Evolutionary conservation across 2,113 vertebrate genomes (phyloP).

Genomic region (Gasterosteus nipponicus): DNA sequence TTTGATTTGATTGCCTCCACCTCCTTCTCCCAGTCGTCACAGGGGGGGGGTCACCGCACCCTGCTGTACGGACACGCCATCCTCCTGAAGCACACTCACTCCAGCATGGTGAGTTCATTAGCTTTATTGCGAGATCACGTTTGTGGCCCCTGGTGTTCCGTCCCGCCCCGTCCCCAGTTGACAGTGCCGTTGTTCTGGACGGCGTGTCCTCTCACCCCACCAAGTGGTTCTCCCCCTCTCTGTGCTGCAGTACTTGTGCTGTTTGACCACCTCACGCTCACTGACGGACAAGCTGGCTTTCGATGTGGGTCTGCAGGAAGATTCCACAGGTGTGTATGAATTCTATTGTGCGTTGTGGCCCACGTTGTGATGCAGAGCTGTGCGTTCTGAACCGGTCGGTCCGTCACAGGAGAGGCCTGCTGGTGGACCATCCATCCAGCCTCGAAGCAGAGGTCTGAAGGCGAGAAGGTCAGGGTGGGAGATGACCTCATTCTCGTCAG

Average conservation of each 20-base stretch:
- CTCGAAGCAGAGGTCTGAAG: slow-evolving; percentile 93
- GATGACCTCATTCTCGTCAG: slow-evolving; percentile 95
- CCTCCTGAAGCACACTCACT: slow-evolving; percentile 90
- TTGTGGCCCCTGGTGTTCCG: background rate
- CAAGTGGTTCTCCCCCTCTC: slow-evolving; percentile 15
- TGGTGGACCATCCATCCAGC: slow-evolving; percentile 96
- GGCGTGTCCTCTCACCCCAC: background rate
- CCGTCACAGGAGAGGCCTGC: slow-evolving; percentile 88
- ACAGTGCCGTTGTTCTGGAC: too few relatives aligned
- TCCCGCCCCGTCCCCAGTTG: background rate
- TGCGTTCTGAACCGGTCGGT: slow-evolving; percentile 10
- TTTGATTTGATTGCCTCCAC: background rate
- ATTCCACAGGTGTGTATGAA: slow-evolving; percentile 84
- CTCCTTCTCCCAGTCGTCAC: slow-evolving; percentile 83
- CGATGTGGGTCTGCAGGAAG: slow-evolving; percentile 92
- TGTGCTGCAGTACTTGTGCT: slow-evolving; percentile 87
- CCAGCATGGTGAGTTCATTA: slow-evolving; percentile 86
- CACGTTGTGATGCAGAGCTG: background rate
- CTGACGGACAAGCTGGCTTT: slow-evolving; percentile 93
- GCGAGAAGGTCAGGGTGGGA: slow-evolving; percentile 93
- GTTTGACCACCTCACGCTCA: slow-evolving; percentile 91
- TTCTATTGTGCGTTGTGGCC: background rate
- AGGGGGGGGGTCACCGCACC: slow-evolving; percentile 91
- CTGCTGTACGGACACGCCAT: slow-evolving; percentile 93
- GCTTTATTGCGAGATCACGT: too few relatives aligned